phyloP scores from a whole-genome alignment of 2,113 vertebrate genomes.

The Potamarius usumacintae region DNA sequence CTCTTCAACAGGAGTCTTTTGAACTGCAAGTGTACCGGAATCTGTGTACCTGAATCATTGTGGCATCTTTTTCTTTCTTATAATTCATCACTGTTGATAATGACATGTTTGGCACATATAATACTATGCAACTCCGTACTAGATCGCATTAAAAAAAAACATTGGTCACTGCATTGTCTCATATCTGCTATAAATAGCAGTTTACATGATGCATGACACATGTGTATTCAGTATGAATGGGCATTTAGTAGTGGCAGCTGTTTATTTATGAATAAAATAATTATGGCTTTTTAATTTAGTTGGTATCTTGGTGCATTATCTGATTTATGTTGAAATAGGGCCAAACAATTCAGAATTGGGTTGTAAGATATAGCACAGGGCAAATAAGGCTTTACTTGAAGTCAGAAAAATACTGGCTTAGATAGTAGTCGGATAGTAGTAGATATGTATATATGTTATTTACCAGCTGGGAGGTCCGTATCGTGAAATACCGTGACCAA shows the following conservation, averaged over 20 bases:
- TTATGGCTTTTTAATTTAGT: neutral
- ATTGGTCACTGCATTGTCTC: neutral
- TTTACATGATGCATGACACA: neutral
- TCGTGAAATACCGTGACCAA: too few relatives aligned
- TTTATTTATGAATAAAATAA: slow-evolving; percentile 1
- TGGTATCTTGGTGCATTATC: neutral
- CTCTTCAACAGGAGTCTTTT: neutral
- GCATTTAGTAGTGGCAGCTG: neutral
- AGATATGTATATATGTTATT: neutral
- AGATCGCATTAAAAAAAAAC: neutral
- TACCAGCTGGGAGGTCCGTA: too few relatives aligned
- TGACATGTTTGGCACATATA: neutral
- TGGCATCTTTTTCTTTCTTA: neutral
- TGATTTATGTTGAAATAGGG: neutral
- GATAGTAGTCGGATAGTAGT: too few relatives aligned
- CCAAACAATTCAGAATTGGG: neutral
- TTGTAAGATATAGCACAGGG: neutral
- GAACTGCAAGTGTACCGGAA: neutral
- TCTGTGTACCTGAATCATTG: neutral
- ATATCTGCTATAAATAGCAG: neutral
- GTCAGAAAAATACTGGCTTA: neutral
- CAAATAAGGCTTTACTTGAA: neutral
- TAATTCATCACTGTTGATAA: neutral
- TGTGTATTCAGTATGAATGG: neutral
- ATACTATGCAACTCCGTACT: neutral